Percentiles rank a stretch among this genome's conserved stretches.
These are phyloP conservation scores for Anaspis maculata DNA, from an alignment of 2,888 invertebrate species.

Conservation along the genomic window DNA sequence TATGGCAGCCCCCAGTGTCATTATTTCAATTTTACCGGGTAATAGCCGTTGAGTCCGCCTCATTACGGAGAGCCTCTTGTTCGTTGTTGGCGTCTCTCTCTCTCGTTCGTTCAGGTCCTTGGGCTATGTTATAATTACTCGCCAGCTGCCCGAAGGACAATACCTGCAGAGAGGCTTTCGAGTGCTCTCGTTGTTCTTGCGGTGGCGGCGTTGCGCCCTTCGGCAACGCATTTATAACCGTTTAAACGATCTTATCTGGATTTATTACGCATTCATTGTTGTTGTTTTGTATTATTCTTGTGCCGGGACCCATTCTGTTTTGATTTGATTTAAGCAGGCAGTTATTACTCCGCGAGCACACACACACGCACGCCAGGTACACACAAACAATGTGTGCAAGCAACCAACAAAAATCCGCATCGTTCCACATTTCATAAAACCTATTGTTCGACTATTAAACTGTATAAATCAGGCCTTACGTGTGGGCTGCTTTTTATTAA, in stretches of 20 bases:
- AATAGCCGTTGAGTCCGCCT: constrained; percentile 18
- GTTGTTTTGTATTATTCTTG: constrained; percentile 13
- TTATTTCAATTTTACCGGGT: constrained; percentile 12
- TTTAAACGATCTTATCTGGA: constrained; percentile 30
- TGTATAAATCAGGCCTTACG: constrained; percentile 8
- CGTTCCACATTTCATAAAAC: constrained; percentile 10
- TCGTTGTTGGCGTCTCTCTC: too few relatives aligned
- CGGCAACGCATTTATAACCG: constrained; percentile 28
- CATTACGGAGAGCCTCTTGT: too few relatives aligned
- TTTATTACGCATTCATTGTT: constrained; percentile 26
- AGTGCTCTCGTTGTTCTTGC: constrained; percentile 18
- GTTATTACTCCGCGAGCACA: constrained; percentile 4
- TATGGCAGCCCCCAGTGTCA: constrained; percentile 10
- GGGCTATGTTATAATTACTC: constrained; percentile 36
- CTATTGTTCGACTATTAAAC: constrained; percentile 11
- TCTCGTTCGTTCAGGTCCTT: constrained; percentile 12
- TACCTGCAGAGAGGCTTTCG: constrained; percentile 29
- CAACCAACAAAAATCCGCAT: not conserved
- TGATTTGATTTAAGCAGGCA: constrained; percentile 19
- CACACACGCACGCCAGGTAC: not conserved
- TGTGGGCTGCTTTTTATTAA: constrained; percentile 1
- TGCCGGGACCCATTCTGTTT: constrained; percentile 11
- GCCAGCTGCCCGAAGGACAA: constrained; percentile 34
- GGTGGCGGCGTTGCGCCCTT: constrained; percentile 27
- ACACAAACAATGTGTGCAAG: not conserved